Evolutionary conservation across 2,888 invertebrate genomes (phyloP).

Genomic region (Eupelmus urozonus): DNA sequence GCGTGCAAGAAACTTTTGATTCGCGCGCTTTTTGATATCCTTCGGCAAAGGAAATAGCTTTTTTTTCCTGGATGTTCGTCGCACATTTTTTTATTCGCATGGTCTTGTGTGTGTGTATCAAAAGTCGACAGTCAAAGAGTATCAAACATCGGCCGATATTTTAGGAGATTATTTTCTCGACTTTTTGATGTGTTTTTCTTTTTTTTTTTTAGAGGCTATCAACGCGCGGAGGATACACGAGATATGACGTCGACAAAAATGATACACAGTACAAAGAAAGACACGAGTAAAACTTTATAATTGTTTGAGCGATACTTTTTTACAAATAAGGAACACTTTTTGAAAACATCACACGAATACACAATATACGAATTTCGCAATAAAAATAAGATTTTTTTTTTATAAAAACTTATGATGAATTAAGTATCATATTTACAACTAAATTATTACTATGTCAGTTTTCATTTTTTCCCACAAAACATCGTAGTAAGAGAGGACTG

Average conservation of each 20-base stretch:
- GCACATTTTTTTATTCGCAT: neutral
- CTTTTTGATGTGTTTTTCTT: neutral
- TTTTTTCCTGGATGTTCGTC: neutral
- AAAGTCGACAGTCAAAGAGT: constrained; percentile 14
- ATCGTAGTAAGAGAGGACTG: too few relatives aligned
- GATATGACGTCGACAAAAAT: constrained; percentile 35
- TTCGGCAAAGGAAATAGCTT: too few relatives aligned
- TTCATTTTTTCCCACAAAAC: too few relatives aligned
- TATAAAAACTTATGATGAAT: too few relatives aligned
- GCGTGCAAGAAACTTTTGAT: neutral
- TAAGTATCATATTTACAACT: too few relatives aligned
- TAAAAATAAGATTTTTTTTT: too few relatives aligned
- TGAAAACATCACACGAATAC: too few relatives aligned
- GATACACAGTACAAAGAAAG: neutral
- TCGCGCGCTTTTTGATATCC: too few relatives aligned
- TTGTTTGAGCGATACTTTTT: too few relatives aligned
- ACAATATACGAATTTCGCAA: too few relatives aligned
- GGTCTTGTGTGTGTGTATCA: constrained; percentile 3
- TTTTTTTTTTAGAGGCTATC: neutral
- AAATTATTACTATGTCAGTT: too few relatives aligned
- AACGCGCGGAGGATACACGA: neutral
- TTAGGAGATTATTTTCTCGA: constrained; percentile 7
- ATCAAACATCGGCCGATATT: constrained; percentile 24
- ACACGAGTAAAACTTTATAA: neutral
- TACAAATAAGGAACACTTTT: too few relatives aligned